These are phyloP conservation scores for Cosmopolites sordidus DNA, from an alignment of 2,888 invertebrate species.

Conservation along the genomic window DNA sequence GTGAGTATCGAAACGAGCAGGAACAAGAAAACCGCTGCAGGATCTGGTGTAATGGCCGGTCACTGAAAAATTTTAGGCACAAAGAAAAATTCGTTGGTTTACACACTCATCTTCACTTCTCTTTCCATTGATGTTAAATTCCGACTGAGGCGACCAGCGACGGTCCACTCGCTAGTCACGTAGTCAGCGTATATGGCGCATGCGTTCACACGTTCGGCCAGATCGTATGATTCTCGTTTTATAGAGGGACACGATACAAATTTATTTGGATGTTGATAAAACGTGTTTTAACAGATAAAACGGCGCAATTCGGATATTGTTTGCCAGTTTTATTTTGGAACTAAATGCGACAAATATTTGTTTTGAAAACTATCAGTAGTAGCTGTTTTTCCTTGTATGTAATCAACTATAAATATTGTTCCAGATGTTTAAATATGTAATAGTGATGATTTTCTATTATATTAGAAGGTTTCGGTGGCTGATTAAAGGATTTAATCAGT, in stretches of 20 bases:
- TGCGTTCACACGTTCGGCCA: constrained; percentile 15
- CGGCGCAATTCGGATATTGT: no score
- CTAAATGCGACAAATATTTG: no score
- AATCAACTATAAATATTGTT: no score
- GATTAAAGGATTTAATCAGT: no score
- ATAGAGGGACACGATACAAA: background rate
- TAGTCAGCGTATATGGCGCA: constrained; percentile 29
- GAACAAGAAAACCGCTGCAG: constrained; percentile 19
- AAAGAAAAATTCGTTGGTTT: constrained; percentile 43
- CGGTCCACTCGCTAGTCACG: constrained; percentile 32
- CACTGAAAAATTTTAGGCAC: constrained; percentile 39
- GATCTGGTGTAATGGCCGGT: constrained; percentile 34
- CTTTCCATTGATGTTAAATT: constrained; percentile 46
- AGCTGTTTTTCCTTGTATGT: no score
- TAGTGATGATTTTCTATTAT: no score
- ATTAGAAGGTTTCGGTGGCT: no score
- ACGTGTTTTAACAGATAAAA: no score
- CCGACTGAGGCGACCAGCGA: constrained; percentile 41
- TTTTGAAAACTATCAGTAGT: no score
- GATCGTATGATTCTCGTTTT: constrained; percentile 23
- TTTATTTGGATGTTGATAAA: no score
- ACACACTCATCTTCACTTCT: constrained; percentile 43
- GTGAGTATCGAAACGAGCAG: background rate
- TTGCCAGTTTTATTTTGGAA: no score
- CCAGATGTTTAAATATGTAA: no score